Base-by-base conservation (phyloP, 2,113 vertebrate genomes). In the Zeus faber region DNA sequence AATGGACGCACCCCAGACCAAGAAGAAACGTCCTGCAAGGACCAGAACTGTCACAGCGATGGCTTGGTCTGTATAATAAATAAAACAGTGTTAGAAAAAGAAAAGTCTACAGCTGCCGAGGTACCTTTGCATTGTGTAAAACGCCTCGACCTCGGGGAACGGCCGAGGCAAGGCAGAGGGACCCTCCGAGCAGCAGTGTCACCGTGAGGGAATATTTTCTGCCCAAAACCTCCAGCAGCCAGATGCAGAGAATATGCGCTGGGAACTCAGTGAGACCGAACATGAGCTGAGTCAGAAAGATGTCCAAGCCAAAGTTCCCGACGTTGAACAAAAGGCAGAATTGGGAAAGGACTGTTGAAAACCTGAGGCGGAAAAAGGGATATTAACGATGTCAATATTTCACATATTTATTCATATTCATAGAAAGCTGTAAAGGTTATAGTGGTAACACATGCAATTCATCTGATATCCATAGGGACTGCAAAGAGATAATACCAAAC, bases 81-180 rank as follows among this genome's bases (percentile, higher is more conserved):
- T n/a, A n/a, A n/a, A n/a, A n/a, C n/a, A n/a, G n/a, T n/a, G n/a
- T n/a, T n/a, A n/a, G n/a, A n/a, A n/a, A n/a, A n/a, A n/a, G n/a
- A n/a, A n/a, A n/a, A n/a, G n/a, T n/a, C n/a, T n/a, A n/a, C n/a
- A n/a, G n/a, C n/a, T n/a, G n/a, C n/a, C n/a, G n/a, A n/a, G n/a
- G n/a, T n/a, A n/a, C n/a, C n/a, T n/a, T n/a, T n/a, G n/a, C n/a
- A n/a, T n/a, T n/a, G n/a, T n/a, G n/a, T n/a, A n/a, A n/a, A n/a
- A n/a, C n/a, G n/a, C n/a, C n/a, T n/a, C n/a, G n/a, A 91, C 90
- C 87, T 85, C 67, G 50, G n/a, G 82, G 74, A 45, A 91, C 41
- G 4, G 50, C 54, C 51, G 2, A 76, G 70, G 1, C 85, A 14
- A 83, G 8, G 43, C 81, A 89, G 6, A 77, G 0, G 4, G 76